phyloP scores from a whole-genome alignment of 2,113 vertebrate species.

The Dipodomys merriami region DNA sequence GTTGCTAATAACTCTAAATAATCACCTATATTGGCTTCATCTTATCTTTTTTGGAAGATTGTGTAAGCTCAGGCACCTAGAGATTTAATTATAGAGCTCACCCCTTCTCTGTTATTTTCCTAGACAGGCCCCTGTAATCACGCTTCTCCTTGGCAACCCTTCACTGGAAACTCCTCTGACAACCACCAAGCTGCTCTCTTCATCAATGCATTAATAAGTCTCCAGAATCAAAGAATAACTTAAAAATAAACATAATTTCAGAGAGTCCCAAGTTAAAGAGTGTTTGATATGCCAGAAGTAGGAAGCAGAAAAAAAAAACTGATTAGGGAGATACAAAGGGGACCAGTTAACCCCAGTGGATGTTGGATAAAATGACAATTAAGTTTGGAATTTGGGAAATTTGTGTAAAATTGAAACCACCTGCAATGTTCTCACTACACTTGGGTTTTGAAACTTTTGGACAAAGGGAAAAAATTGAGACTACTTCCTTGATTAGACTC shows the following conservation, averaged over 20 bases:
- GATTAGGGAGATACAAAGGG: background rate
- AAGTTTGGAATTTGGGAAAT: constrained; percentile 31
- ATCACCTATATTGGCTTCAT: constrained; percentile 49
- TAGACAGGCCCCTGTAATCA: constrained; percentile 64
- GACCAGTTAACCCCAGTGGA: background rate
- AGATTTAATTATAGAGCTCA: constrained; percentile 72
- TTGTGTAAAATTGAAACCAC: background rate
- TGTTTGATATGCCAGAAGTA: constrained; percentile 59
- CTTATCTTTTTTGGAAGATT: constrained; percentile 57
- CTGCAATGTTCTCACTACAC: background rate
- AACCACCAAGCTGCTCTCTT: constrained; percentile 56
- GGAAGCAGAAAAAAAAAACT: background rate
- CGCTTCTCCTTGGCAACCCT: constrained; percentile 64
- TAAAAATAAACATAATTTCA: constrained; percentile 70
- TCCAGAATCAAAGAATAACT: constrained; percentile 71
- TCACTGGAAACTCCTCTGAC: constrained; percentile 68
- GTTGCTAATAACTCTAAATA: constrained; percentile 45
- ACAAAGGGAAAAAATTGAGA: background rate
- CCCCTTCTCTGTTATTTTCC: constrained; percentile 58
- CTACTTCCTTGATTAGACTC: background rate
- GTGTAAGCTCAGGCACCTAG: constrained; percentile 41
- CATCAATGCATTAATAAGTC: constrained; percentile 71
- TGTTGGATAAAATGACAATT: background rate
- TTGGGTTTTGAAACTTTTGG: constrained; percentile 23
- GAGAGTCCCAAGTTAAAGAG: constrained; percentile 14